phyloP scores from a whole-genome alignment of 2,888 invertebrate genomes.

The Pristionchus entomophagus region DNA sequence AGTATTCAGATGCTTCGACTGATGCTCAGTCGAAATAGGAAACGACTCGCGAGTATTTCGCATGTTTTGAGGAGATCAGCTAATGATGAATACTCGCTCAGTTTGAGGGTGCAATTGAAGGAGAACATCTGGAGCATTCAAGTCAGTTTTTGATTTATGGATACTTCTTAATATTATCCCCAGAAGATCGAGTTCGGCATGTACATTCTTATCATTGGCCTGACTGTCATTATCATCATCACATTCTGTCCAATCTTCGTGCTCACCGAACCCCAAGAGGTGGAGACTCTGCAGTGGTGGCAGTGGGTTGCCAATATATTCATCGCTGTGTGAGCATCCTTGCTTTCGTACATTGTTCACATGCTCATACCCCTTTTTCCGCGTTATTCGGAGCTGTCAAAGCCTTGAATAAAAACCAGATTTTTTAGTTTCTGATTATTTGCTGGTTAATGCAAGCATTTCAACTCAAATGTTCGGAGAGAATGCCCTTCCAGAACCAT shows the following conservation, averaged over 20 bases:
- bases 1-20: not conserved
- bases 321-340: not conserved
- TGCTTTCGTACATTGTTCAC: no score
- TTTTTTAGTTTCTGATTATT: no score
- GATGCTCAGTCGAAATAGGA: not conserved
- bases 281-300: not conserved
- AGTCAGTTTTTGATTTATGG: not conserved
- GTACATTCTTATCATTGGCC: not conserved
- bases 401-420: no score
- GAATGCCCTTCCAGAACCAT: not conserved
- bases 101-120: not conserved
- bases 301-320: not conserved
- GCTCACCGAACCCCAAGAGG: not conserved
- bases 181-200: constrained; percentile 23
- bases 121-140: constrained; percentile 16
- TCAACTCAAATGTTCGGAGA: no score
- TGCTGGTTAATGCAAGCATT: no score
- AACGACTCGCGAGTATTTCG: not conserved
- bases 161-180: not conserved
- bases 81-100: not conserved
- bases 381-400: no score
- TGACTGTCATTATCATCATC: not conserved
- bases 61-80: not conserved
- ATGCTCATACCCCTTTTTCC: no score
- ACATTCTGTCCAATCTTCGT: not conserved